Percentiles rank a stretch among this genome's conserved stretches.
These are phyloP conservation scores for Geophilus truncorum DNA, from an alignment of 2,888 invertebrate genomes.

Conservation along the genomic window DNA sequence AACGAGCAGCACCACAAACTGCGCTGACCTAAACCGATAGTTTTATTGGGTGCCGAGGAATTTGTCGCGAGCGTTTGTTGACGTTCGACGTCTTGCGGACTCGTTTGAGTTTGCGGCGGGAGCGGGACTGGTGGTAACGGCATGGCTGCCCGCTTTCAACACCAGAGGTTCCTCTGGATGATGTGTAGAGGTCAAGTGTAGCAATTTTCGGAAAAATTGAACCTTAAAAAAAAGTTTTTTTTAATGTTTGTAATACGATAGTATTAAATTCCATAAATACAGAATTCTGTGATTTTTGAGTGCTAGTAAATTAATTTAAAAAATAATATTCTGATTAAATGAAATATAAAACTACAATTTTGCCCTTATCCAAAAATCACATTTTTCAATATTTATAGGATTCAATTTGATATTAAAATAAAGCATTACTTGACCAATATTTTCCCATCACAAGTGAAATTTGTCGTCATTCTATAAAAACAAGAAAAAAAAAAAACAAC, in stretches of 20 bases:
- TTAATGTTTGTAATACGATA: not conserved
- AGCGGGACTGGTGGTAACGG: not conserved
- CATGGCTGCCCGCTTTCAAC: not conserved
- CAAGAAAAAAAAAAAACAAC: too few relatives aligned
- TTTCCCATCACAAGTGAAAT: not conserved
- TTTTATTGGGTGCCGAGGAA: not conserved
- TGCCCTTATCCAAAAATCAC: too few relatives aligned
- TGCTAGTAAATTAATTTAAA: too few relatives aligned
- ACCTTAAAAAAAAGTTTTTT: not conserved
- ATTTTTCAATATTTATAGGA: too few relatives aligned
- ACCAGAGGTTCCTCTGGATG: not conserved
- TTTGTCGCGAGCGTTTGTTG: not conserved
- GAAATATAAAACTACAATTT: too few relatives aligned
- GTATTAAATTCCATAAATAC: too few relatives aligned
- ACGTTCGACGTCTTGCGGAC: not conserved
- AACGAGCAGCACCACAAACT: slow-evolving; percentile 31
- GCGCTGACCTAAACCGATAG: not conserved
- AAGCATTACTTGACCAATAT: not conserved
- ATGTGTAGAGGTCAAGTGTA: not conserved
- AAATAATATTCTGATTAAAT: too few relatives aligned
- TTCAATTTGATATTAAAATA: too few relatives aligned
- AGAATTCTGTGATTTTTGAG: too few relatives aligned
- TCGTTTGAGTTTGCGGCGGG: not conserved
- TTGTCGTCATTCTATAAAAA: not conserved
- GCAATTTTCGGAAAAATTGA: not conserved